Percentiles rank a stretch among this genome's conserved stretches.
Conservation (phyloP, 1,140 invertebrate species). For the Rhopalosiphum padi region DNA sequence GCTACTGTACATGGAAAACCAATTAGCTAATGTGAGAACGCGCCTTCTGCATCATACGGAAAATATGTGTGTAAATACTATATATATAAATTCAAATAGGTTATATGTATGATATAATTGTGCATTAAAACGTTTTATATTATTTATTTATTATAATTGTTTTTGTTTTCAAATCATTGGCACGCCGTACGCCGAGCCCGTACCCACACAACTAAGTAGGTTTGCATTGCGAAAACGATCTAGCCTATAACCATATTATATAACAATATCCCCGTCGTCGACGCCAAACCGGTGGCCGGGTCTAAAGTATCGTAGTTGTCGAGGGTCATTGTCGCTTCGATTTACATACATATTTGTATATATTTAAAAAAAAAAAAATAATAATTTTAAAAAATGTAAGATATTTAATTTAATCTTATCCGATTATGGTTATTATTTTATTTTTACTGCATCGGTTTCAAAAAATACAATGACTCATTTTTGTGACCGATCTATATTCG, state of each 20-base stretch:
- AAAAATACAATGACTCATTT: too few relatives aligned
- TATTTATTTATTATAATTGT: conserved; percentile 36
- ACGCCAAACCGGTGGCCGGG: not conserved
- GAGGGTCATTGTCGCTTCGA: not conserved
- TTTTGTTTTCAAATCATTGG: conserved; percentile 19
- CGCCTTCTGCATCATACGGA: not conserved
- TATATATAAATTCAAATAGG: not conserved
- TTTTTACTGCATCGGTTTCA: too few relatives aligned
- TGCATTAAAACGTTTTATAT: conserved; percentile 25
- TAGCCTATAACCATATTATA: not conserved
- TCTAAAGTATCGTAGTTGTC: not conserved
- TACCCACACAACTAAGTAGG: not conserved
- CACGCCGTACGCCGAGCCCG: not conserved
- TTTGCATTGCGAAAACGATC: not conserved
- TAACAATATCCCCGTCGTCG: not conserved
- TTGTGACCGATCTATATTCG: too few relatives aligned
- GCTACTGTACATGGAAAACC: conserved; percentile 57
- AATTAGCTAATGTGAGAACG: conserved; percentile 53
- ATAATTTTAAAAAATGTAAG: not conserved
- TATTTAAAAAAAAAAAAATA: too few relatives aligned
- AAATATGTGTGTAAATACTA: not conserved
- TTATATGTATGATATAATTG: conserved; percentile 15
- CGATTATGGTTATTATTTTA: too few relatives aligned
- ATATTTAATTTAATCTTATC: too few relatives aligned
- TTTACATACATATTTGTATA: not conserved